These are phyloP conservation scores for Poecilus cupreus DNA, from an alignment of 2,888 invertebrate genomes.

Conservation along the genomic window DNA sequence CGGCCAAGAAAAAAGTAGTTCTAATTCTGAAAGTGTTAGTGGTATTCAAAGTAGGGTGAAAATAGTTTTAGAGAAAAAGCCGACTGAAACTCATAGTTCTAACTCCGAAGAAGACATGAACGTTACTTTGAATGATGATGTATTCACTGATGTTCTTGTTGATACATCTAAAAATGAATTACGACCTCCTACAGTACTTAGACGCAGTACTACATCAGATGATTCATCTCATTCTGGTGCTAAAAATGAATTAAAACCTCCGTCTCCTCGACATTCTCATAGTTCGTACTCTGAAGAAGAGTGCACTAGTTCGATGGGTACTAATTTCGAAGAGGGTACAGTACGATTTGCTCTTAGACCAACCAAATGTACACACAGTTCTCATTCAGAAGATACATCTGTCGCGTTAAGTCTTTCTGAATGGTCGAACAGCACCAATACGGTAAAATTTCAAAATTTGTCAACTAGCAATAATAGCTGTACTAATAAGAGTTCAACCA, in stretches of 20 bases:
- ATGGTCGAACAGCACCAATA: conserved; percentile 91
- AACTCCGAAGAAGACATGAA: conserved; percentile 74
- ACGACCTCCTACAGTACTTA: conserved; percentile 70
- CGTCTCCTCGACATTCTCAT: conserved; percentile 73
- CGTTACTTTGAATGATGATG: conserved; percentile 72
- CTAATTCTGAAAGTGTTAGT: conserved; percentile 70
- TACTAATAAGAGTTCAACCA: conserved; percentile 76
- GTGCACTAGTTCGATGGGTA: conserved; percentile 82
- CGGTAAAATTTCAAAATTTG: conserved; percentile 86
- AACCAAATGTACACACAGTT: conserved; percentile 88
- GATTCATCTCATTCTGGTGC: conserved; percentile 69
- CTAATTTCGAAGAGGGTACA: conserved; percentile 85
- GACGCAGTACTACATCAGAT: conserved; percentile 70
- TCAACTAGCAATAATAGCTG: conserved; percentile 78
- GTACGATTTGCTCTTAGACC: conserved; percentile 86
- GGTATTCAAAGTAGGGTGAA: conserved; percentile 70
- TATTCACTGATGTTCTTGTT: conserved; percentile 70
- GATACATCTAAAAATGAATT: conserved; percentile 68
- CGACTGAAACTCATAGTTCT: conserved; percentile 67
- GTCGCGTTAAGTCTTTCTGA: conserved; percentile 90
- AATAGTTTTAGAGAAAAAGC: conserved; percentile 70
- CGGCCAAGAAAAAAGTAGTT: conserved; percentile 69
- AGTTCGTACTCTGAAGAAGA: conserved; percentile 84
- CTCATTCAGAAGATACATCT: conserved; percentile 91
- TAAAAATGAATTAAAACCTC: conserved; percentile 67